A percentile compares a stretch with the other conserved stretches of the same genome.
These are phyloP conservation scores for Thamnaconus septentrionalis DNA, from an alignment of 2,113 vertebrate genomes.

Conservation along the genomic window DNA sequence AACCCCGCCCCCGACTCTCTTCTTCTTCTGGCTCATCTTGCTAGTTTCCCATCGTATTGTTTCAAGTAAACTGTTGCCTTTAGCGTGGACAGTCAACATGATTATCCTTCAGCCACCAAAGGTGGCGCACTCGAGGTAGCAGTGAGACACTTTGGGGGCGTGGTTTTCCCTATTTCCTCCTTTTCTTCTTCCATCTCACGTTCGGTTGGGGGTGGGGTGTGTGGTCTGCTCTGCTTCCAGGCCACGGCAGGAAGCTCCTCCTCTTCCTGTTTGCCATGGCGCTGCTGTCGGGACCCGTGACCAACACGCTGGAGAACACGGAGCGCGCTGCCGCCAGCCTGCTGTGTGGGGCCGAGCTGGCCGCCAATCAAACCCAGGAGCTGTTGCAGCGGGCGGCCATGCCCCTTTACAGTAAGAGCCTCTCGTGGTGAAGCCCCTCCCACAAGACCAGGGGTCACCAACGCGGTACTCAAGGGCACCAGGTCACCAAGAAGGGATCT, in stretches of 20 bases:
- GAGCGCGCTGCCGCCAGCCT: slow-evolving; percentile 77
- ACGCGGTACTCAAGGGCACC: neutral
- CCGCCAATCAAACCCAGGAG: slow-evolving; percentile 85
- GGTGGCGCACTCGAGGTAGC: too few species aligned
- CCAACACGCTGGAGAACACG: slow-evolving; percentile 83
- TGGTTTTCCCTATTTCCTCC: neutral
- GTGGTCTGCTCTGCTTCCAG: slow-evolving; percentile 52
- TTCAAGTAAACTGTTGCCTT: too few species aligned
- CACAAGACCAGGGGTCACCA: too few species aligned
- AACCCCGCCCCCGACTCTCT: neutral
- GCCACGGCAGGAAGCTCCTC: slow-evolving; percentile 76
- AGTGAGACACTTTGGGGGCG: neutral
- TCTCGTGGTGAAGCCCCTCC: neutral
- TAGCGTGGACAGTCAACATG: too few species aligned
- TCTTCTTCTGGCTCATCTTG: too few species aligned
- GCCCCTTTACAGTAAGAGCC: slow-evolving; percentile 83
- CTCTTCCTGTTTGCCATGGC: slow-evolving; percentile 74
- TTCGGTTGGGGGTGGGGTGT: neutral
- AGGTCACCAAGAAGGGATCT: neutral
- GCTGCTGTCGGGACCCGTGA: slow-evolving; percentile 82
- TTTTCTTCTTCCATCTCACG: too few species aligned
- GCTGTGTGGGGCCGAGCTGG: slow-evolving; percentile 83
- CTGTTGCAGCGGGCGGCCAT: slow-evolving; percentile 68
- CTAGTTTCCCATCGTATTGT: too few species aligned
- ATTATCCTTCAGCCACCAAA: too few species aligned